Base-by-base conservation (phyloP, 2,888 invertebrate species). In the Orchesellides sinensis region DNA sequence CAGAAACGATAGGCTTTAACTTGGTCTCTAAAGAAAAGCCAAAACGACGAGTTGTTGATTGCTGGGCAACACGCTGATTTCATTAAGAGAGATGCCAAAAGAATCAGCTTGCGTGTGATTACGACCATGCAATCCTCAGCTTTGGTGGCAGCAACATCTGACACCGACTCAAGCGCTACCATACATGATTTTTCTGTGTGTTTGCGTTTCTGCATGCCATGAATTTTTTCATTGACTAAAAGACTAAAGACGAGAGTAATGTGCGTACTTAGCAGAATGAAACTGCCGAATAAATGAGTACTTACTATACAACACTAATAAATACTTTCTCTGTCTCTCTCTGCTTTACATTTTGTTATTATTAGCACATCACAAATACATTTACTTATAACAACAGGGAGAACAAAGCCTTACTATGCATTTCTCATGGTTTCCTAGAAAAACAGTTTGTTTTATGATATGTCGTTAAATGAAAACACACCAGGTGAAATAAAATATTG, bases 81-180 rank as follows among this genome's bases (percentile, higher is more conserved):
- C 83, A 87, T 87, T 87, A 87, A 81, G 69, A 74, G 84, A 86
- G 87, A 87, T 87, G 86, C 84, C 83, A 87, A 87, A 85, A 86
- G 86, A 86, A 84, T 85, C 87, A 85, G 87, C 85, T 87, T 78
- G 87, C 87, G 87, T 87, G 87, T 86, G 86, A 86, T 78, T 85
- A 68, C 49, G 68, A 45, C 84, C 86, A 86, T 87, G 84, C 86
- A 85, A 85, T 85, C 87, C 77, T 83, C 84, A 81, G 84, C 86
- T 87, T 85, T 83, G 84, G 86, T 85, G 85, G 86, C 83, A 83
- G 82, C 78, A 83, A 83, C 84, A 84, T 84, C 83, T 85, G 83
- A 87, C 85, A 87, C 85, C 72, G 83, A 80, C 65, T 66, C 69
- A 59, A 84, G 66, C 74, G 61, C 80, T 61, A 32, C 47, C 21